Percentiles rank a stretch among this genome's conserved stretches.
These are phyloP conservation scores for Serranus cabrilla DNA, from an alignment of 2,797 vertebrate genomes.

Conservation along the genomic window DNA sequence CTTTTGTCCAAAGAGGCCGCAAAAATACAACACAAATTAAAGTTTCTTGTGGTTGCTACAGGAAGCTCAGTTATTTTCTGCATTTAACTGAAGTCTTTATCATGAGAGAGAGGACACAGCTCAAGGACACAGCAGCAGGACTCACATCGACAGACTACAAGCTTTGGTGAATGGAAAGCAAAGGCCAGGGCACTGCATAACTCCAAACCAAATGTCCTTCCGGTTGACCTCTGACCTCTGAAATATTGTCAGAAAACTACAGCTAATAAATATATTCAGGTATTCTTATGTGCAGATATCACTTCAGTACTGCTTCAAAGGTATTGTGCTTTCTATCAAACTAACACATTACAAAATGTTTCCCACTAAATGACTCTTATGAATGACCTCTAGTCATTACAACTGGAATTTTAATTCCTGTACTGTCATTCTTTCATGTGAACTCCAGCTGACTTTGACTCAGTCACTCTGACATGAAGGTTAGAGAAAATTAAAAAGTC, in stretches of 20 bases:
- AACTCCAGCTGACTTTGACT: constrained; percentile 4
- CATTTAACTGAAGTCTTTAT: constrained; percentile 4
- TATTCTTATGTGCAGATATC: not conserved
- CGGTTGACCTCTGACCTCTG: not conserved
- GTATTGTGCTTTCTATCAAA: not conserved
- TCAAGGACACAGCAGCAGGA: constrained; percentile 31
- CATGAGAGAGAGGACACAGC: not conserved
- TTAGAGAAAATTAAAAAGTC: constrained; percentile 11
- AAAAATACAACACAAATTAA: too few relatives aligned
- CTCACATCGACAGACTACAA: not conserved
- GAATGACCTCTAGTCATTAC: not conserved
- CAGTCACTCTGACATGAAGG: constrained; percentile 30
- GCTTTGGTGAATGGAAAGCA: not conserved
- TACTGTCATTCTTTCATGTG: not conserved
- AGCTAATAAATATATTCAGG: not conserved
- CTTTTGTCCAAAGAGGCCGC: too few relatives aligned
- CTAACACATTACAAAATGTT: not conserved
- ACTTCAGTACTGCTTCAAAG: not conserved
- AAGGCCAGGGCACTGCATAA: not conserved
- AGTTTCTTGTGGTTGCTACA: too few relatives aligned
- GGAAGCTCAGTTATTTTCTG: not conserved
- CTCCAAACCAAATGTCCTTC: not conserved
- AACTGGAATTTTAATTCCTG: constrained; percentile 11
- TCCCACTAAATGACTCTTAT: not conserved
- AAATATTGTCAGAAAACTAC: not conserved